Evolutionary conservation across 2,797 vertebrate species (phyloP).

Genomic region (Acridotheres tristis): DNA sequence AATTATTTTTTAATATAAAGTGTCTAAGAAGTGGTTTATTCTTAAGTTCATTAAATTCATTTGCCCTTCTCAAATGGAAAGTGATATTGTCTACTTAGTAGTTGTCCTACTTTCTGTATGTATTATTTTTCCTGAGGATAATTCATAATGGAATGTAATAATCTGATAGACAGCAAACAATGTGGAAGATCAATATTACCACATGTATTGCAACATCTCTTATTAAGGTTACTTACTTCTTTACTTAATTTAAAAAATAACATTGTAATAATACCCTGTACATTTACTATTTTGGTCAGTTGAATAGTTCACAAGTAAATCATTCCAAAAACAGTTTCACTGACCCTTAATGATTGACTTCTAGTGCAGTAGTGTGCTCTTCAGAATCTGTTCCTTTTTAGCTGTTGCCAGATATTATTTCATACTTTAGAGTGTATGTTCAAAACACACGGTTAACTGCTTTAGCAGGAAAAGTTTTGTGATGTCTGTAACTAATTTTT

Average conservation of each 20-base stretch:
- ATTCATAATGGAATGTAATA: neutral
- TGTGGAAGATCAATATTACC: neutral
- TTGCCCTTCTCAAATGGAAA: neutral
- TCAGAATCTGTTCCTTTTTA: neutral
- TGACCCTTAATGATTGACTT: neutral
- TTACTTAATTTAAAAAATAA: neutral
- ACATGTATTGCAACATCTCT: neutral
- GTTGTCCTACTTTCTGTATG: neutral
- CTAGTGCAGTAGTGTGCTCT: neutral
- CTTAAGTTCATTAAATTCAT: neutral
- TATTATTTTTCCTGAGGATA: neutral
- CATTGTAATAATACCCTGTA: neutral
- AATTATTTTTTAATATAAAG: neutral
- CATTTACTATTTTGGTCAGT: constrained; percentile 1
- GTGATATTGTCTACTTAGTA: neutral
- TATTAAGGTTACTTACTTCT: neutral
- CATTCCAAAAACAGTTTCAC: neutral
- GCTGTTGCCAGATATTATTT: constrained; percentile 14
- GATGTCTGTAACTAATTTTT: neutral
- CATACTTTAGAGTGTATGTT: neutral
- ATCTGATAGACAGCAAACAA: neutral
- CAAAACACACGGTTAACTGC: neutral
- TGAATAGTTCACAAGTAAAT: neutral
- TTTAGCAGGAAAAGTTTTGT: neutral
- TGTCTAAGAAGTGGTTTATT: neutral